Evolutionary conservation across 2,113 vertebrate species (phyloP).

Genomic region (Petrocephalus microphthalmus): DNA sequence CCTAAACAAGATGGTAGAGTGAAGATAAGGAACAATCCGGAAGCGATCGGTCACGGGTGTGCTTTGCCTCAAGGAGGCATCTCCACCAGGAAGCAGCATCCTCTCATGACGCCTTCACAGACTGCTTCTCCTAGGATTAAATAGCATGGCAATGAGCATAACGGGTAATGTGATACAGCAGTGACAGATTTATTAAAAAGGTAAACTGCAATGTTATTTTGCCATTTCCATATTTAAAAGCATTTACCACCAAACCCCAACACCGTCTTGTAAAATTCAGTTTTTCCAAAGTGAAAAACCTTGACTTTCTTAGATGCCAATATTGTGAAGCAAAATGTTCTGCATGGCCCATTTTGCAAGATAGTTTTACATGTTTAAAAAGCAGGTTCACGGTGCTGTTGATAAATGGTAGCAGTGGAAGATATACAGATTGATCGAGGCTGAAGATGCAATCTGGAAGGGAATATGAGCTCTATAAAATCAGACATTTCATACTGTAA

Average conservation of each 20-base stretch:
- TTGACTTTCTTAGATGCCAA: neutral
- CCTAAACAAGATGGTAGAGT: neutral
- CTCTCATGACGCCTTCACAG: neutral
- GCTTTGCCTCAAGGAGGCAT: neutral
- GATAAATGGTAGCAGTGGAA: neutral
- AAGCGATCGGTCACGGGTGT: neutral
- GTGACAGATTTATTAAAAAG: neutral
- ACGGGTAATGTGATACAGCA: neutral
- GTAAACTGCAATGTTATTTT: neutral
- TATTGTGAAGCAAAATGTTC: neutral
- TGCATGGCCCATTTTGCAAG: neutral
- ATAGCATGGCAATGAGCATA: neutral
- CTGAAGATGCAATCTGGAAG: neutral
- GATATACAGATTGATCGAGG: neutral
- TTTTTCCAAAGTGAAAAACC: neutral
- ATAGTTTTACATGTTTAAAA: neutral
- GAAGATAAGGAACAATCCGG: constrained; percentile 1
- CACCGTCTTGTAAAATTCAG: neutral
- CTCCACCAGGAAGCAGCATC: neutral
- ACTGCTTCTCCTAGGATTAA: neutral
- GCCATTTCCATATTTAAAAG: neutral
- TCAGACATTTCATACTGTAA: neutral
- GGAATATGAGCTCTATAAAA: neutral
- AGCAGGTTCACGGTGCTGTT: neutral
- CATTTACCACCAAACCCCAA: neutral